Conservation (phyloP, 2,113 vertebrate species). For the Empidonax traillii region DNA sequence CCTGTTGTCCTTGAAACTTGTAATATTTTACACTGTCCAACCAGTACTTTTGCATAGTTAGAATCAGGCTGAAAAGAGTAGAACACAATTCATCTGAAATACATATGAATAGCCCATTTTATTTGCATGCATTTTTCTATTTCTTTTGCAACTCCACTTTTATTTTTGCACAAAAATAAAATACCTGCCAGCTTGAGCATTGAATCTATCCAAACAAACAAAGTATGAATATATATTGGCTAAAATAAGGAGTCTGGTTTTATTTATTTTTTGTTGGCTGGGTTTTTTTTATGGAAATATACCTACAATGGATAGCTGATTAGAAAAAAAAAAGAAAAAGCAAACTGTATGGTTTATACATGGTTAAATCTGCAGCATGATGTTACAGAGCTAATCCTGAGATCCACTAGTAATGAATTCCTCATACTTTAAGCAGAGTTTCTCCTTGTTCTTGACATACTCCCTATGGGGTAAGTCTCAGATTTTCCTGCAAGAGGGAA, state of each 20-base stretch:
- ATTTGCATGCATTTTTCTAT: not conserved
- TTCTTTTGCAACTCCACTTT: not conserved
- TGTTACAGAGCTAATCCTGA: not conserved
- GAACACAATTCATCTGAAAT: not conserved
- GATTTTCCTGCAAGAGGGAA: not conserved
- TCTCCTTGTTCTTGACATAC: not conserved
- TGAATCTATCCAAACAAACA: not conserved
- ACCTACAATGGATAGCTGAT: not conserved
- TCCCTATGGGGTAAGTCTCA: not conserved
- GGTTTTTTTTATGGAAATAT: not conserved
- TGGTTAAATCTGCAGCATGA: not conserved
- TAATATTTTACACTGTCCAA: not conserved
- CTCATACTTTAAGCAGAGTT: not conserved
- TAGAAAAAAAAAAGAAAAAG: not conserved
- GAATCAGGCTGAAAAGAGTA: not conserved
- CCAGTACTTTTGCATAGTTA: not conserved
- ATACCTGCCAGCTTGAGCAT: not conserved
- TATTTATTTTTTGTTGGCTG: accelerated
- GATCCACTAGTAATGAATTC: not conserved
- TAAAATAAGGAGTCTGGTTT: not conserved
- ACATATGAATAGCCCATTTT: not conserved
- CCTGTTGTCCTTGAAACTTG: not conserved
- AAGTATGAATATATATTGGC: slow-evolving; percentile 39
- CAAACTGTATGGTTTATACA: not conserved
- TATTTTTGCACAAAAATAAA: not conserved